Conservation (phyloP, 2,888 invertebrate species). For the Endotricha flammealis region DNA sequence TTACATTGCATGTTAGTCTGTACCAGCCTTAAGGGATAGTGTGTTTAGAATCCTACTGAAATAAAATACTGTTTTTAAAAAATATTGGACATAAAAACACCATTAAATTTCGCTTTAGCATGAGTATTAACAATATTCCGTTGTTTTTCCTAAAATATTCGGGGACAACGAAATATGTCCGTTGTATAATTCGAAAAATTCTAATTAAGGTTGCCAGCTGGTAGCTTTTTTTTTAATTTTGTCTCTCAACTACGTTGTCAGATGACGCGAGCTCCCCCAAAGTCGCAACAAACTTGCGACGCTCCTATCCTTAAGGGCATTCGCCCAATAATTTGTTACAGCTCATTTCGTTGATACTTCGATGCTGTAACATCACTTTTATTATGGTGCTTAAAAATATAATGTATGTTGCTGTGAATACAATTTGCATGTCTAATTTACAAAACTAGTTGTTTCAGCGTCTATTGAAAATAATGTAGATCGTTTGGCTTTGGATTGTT, state of each 20-base stretch:
- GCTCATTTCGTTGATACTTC: not conserved
- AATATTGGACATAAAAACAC: slow-evolving; percentile 18
- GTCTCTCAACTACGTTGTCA: slow-evolving; percentile 57
- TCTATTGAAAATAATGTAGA: no score
- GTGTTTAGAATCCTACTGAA: no score
- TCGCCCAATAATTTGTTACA: slow-evolving; percentile 19
- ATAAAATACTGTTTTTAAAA: slow-evolving; percentile 12
- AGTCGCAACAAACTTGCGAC: slow-evolving; percentile 50
- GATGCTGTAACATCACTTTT: not conserved
- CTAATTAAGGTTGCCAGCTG: slow-evolving; percentile 72
- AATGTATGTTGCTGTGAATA: no score
- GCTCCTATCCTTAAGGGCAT: slow-evolving; percentile 36
- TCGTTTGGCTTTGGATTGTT: no score
- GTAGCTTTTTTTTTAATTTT: slow-evolving; percentile 68
- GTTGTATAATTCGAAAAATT: slow-evolving; percentile 70
- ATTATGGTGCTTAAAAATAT: no score
- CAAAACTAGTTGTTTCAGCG: no score
- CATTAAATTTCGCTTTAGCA: slow-evolving; percentile 18
- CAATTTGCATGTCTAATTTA: no score
- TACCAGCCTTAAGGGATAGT: no score
- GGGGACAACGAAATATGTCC: slow-evolving; percentile 34
- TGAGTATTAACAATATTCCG: slow-evolving; percentile 41
- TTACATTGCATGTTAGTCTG: no score
- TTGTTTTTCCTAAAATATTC: slow-evolving; percentile 31
- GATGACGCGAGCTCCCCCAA: slow-evolving; percentile 49